phyloP scores from a whole-genome alignment of 2,888 invertebrate species.

The Microctonus aethiopoides region DNA sequence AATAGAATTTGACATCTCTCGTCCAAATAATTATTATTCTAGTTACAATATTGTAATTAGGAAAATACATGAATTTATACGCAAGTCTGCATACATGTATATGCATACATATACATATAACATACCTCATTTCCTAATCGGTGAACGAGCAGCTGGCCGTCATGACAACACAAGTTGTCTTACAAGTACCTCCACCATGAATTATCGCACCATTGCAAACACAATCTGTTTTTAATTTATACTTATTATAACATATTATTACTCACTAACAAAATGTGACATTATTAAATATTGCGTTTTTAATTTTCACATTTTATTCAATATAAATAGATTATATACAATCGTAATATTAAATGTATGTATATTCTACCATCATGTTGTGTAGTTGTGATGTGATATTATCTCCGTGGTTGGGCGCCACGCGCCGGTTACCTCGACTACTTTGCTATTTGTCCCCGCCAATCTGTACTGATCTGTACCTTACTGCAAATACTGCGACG shows the following conservation, averaged over 20 bases:
- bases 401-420: conserved; percentile 24
- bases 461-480: background rate
- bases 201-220: conserved; percentile 16
- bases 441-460: background rate
- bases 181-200: conserved; percentile 33
- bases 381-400: background rate
- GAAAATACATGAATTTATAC: too few relatives aligned
- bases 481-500: conserved; percentile 1
- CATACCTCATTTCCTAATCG: conserved; percentile 47
- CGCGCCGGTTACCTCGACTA: conserved; percentile 19
- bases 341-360: background rate
- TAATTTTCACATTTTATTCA: background rate
- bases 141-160: conserved; percentile 47
- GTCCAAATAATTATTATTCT: background rate
- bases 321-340: background rate
- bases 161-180: conserved; percentile 42
- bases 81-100: background rate
- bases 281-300: background rate
- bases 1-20: background rate
- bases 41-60: background rate
- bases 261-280: background rate
- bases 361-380: too few relatives aligned
- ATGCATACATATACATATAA: conserved; percentile 12
- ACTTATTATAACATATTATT: conserved; percentile 28
- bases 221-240: conserved; percentile 45